Evolutionary conservation across 2,797 vertebrate genomes (phyloP).

Genomic region (Macrochelys suwanniensis): DNA sequence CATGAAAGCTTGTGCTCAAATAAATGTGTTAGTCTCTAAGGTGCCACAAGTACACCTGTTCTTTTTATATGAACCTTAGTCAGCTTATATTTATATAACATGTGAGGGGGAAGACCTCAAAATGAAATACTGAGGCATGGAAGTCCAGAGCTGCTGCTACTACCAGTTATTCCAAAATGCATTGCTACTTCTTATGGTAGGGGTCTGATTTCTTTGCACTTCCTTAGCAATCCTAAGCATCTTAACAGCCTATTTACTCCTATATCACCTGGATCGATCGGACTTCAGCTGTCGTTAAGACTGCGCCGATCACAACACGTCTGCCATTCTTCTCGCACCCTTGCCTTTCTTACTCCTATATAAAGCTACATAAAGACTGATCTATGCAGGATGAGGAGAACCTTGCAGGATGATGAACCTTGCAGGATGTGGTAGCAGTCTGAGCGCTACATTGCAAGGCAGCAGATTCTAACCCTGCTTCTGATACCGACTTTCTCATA

Average conservation of each 20-base stretch:
- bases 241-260: not conserved
- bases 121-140: not conserved
- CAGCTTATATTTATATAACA: not conserved
- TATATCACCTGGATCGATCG: too few species aligned
- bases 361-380: not conserved
- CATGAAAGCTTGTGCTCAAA: too few species aligned
- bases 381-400: not conserved
- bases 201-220: not conserved
- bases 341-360: too few species aligned
- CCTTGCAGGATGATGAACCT: not conserved
- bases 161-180: not conserved
- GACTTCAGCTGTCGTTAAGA: too few species aligned
- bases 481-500: not conserved
- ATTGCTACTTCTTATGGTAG: not conserved
- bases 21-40: too few species aligned
- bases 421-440: not conserved
- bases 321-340: too few species aligned
- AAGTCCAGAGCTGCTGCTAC: not conserved
- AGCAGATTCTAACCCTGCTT: not conserved
- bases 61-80: not conserved
- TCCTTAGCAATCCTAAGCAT: not conserved
- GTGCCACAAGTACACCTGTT: too few species aligned
- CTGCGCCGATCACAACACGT: too few species aligned
- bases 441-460: not conserved
- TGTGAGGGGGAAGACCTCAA: not conserved